Conservation (phyloP, 2,888 invertebrate genomes). For the Chironomus tentans region DNA sequence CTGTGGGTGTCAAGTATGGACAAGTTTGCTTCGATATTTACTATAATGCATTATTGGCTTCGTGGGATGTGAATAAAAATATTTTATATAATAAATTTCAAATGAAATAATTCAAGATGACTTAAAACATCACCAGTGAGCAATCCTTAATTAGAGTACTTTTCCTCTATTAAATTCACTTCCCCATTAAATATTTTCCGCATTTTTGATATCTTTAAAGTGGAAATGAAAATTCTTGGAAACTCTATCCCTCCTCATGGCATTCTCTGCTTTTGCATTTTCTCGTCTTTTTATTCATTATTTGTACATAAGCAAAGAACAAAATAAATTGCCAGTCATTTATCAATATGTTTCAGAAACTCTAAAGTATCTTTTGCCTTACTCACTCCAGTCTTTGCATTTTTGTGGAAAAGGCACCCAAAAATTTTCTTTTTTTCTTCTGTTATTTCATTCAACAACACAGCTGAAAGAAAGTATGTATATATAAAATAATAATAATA, state of each 20-base stretch:
- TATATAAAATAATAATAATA: background rate
- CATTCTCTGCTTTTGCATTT: background rate
- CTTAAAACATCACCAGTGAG: too few species aligned
- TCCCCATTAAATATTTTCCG: too few species aligned
- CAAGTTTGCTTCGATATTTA: too few species aligned
- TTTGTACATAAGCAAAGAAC: background rate
- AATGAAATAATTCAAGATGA: too few species aligned
- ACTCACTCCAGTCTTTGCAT: background rate
- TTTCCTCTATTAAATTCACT: too few species aligned
- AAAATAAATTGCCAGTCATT: conserved; percentile 27
- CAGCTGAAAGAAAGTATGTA: too few species aligned
- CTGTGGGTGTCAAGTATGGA: too few species aligned
- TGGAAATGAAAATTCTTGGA: background rate
- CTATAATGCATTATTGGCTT: too few species aligned
- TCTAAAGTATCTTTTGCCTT: background rate
- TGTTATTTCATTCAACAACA: background rate
- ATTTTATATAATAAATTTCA: too few species aligned
- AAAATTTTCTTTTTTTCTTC: background rate
- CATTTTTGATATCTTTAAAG: background rate
- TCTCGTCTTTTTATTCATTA: background rate
- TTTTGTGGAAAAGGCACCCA: background rate
- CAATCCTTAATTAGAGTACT: too few species aligned
- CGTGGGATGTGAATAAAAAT: too few species aligned
- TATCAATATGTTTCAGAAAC: conserved; percentile 20
- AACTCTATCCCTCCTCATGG: background rate